These are phyloP conservation scores for Sarcophaga variegata DNA, from an alignment of 2,888 invertebrate species.

Conservation along the genomic window DNA sequence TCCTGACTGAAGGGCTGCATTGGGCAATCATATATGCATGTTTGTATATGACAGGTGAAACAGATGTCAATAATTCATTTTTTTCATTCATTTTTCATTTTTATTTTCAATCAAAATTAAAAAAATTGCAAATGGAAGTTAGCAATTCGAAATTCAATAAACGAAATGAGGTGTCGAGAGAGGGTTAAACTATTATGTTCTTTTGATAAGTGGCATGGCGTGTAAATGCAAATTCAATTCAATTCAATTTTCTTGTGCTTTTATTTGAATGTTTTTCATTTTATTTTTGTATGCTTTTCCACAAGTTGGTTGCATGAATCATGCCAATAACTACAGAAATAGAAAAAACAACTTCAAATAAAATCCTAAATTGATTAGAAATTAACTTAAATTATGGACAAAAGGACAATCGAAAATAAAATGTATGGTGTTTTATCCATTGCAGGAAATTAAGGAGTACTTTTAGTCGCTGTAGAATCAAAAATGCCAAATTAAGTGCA, in stretches of 20 bases:
- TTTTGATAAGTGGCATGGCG: slow-evolving; percentile 41
- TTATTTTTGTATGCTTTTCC: slow-evolving; percentile 18
- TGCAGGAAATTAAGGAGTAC: too few relatives aligned
- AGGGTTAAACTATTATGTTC: slow-evolving; percentile 25
- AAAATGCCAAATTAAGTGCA: too few relatives aligned
- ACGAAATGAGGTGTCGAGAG: slow-evolving; percentile 62
- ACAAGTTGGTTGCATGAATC: slow-evolving; percentile 16
- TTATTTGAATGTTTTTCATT: slow-evolving; percentile 8
- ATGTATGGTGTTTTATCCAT: not conserved
- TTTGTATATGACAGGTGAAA: slow-evolving; percentile 32
- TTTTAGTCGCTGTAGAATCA: too few relatives aligned
- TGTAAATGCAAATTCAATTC: slow-evolving; percentile 51
- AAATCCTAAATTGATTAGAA: slow-evolving; percentile 15
- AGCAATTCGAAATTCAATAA: slow-evolving; percentile 57
- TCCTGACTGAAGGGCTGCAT: too few relatives aligned
- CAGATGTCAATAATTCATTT: not conserved
- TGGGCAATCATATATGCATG: too few relatives aligned
- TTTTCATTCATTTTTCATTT: not conserved
- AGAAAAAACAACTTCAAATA: not conserved
- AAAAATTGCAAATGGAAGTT: slow-evolving; percentile 61
- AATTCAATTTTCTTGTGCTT: slow-evolving; percentile 52
- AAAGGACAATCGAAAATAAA: not conserved
- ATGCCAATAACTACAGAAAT: slow-evolving; percentile 1
- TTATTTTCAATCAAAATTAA: slow-evolving; percentile 57
- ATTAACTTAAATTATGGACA: slow-evolving; percentile 30